Conservation (phyloP, 2,888 invertebrate genomes). For the Entomobrya proxima region DNA sequence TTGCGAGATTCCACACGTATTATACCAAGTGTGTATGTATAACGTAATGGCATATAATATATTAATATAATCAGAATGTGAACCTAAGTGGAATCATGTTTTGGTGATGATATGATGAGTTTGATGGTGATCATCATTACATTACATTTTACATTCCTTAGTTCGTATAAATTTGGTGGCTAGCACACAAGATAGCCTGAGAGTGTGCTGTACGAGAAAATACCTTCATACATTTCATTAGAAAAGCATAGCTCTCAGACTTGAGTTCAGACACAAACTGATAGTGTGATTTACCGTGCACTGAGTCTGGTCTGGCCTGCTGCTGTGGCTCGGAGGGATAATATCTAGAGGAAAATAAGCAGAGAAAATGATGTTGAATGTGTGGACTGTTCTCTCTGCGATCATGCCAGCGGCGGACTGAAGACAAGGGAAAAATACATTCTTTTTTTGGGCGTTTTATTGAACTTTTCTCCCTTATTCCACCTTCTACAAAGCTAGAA, state of each 20-base stretch:
- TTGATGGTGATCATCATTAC: neutral
- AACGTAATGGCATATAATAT: slow-evolving; percentile 1
- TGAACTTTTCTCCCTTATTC: too few species aligned
- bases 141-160: neutral
- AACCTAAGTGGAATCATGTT: neutral
- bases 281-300: slow-evolving; percentile 47
- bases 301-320: neutral
- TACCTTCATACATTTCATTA: slow-evolving; percentile 47
- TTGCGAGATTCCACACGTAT: too few species aligned
- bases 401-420: neutral
- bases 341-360: neutral
- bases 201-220: neutral
- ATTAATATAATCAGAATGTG: neutral
- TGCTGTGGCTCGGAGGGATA: slow-evolving; percentile 8
- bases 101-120: neutral
- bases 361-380: neutral
- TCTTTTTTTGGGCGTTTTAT: too few species aligned
- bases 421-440: neutral
- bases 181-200: neutral
- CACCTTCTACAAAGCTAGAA: too few species aligned
- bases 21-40: neutral
- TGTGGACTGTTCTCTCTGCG: neutral
- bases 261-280: neutral
- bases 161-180: neutral
- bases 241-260: too few species aligned